Conservation (phyloP, 23 tunicate species). For the Halocynthia roretzi region DNA sequence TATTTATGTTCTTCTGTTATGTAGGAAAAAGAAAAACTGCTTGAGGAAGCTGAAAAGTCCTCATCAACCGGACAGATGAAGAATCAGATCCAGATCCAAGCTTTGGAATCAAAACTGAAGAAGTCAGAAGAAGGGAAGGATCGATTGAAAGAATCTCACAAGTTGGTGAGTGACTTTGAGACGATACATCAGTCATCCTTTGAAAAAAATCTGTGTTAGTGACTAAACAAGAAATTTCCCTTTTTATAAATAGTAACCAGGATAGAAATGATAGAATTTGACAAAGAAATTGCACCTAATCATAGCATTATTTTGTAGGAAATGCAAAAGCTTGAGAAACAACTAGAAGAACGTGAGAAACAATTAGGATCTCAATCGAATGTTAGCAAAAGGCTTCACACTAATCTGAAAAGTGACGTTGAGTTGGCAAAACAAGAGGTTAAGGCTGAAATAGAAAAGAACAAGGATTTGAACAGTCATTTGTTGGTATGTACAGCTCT, state of each 20-base stretch:
- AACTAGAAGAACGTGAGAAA: constrained; percentile 10
- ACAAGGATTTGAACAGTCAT: background rate
- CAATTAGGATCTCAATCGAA: background rate
- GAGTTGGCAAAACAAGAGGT: background rate
- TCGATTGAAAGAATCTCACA: constrained; percentile 12
- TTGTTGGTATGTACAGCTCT: no score
- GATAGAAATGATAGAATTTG: background rate
- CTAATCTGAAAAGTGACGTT: background rate
- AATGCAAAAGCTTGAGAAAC: background rate
- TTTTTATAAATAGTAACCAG: background rate
- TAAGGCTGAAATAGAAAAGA: background rate
- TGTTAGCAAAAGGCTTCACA: background rate
- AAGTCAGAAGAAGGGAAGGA: constrained; percentile 8
- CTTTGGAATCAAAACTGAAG: constrained; percentile 7
- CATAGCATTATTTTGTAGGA: background rate
- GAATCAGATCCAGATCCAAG: constrained; percentile 12
- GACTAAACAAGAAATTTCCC: background rate
- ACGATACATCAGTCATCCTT: no score
- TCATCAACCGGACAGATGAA: constrained; percentile 3
- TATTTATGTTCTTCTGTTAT: background rate
- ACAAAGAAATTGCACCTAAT: background rate
- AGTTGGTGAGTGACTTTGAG: background rate
- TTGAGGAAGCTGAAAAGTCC: constrained; percentile 14
- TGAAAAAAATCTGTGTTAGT: no score
- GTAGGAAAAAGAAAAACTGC: constrained; percentile 7